Conservation (phyloP, 2,888 invertebrate genomes). For the Drosophila merina region DNA sequence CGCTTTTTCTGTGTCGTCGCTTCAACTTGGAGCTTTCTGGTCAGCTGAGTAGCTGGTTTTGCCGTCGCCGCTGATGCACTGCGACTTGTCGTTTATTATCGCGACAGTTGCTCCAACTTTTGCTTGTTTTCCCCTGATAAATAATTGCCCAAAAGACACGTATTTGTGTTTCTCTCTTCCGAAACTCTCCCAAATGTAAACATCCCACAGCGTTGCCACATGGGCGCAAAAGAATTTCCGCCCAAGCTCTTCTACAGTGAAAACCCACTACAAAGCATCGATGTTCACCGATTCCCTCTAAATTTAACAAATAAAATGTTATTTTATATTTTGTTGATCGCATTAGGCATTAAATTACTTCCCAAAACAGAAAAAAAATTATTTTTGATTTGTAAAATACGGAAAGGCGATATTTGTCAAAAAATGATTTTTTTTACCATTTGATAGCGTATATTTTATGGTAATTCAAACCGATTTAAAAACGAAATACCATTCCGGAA, state of each 20-base stretch:
- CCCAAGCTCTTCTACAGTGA: not conserved
- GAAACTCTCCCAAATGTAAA: not conserved
- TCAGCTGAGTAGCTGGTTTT: conserved; percentile 28
- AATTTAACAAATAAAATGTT: too few relatives aligned
- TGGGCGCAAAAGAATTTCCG: not conserved
- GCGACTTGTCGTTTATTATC: conserved; percentile 27
- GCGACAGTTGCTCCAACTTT: conserved; percentile 26
- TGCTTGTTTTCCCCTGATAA: conserved; percentile 42
- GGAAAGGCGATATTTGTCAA: too few relatives aligned
- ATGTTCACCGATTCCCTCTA: too few relatives aligned
- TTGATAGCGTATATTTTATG: too few relatives aligned
- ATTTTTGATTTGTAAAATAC: too few relatives aligned
- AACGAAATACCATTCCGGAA: too few relatives aligned
- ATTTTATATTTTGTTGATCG: too few relatives aligned
- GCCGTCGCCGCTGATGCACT: conserved; percentile 24
- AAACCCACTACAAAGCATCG: too few relatives aligned
- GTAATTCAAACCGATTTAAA: too few relatives aligned
- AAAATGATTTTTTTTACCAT: too few relatives aligned
- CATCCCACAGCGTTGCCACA: not conserved
- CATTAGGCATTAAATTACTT: too few relatives aligned
- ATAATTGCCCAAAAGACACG: conserved; percentile 44
- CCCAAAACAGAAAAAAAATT: too few relatives aligned
- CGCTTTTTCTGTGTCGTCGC: not conserved
- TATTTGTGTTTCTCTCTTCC: conserved; percentile 26
- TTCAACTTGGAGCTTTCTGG: conserved; percentile 16